These are phyloP conservation scores for Dicyrtomina minuta DNA, from an alignment of 2,888 invertebrate species.

Conservation along the genomic window DNA sequence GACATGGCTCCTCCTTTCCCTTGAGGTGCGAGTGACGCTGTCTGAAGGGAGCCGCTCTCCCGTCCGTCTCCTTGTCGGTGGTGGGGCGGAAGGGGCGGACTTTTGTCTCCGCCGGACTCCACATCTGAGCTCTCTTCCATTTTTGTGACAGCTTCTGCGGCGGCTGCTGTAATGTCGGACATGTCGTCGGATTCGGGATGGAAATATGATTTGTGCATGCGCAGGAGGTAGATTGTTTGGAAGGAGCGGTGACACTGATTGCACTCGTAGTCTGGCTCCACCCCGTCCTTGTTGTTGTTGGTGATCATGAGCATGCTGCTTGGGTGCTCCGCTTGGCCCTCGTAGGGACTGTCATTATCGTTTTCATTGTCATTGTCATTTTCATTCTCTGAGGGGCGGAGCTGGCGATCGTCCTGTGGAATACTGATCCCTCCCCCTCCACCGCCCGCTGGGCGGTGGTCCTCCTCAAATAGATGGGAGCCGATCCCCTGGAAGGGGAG, in stretches of 20 bases:
- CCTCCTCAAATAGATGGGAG: conserved; percentile 24
- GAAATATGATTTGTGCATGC: conserved; percentile 58
- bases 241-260: conserved; percentile 57
- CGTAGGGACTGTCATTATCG: conserved; percentile 13
- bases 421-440: not conserved
- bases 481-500: conserved; percentile 39
- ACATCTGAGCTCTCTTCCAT: conserved; percentile 29
- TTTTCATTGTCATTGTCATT: no score
- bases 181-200: conserved; percentile 54
- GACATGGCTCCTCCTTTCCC: no score
- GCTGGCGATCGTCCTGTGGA: not conserved
- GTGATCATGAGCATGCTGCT: no score
- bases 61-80: no score
- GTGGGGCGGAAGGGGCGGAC: no score
- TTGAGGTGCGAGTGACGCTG: no score
- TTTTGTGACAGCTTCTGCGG: conserved; percentile 29
- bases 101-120: conserved; percentile 16
- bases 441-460: conserved; percentile 10
- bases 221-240: conserved; percentile 57
- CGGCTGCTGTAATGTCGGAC: conserved; percentile 35
- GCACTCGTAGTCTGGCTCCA: conserved; percentile 55
- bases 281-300: conserved; percentile 36
- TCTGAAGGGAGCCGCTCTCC: no score
- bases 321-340: not conserved
- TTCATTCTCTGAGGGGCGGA: no score